Evolutionary conservation across 2,113 vertebrate genomes (phyloP).

Genomic region (Panurus biarmicus): DNA sequence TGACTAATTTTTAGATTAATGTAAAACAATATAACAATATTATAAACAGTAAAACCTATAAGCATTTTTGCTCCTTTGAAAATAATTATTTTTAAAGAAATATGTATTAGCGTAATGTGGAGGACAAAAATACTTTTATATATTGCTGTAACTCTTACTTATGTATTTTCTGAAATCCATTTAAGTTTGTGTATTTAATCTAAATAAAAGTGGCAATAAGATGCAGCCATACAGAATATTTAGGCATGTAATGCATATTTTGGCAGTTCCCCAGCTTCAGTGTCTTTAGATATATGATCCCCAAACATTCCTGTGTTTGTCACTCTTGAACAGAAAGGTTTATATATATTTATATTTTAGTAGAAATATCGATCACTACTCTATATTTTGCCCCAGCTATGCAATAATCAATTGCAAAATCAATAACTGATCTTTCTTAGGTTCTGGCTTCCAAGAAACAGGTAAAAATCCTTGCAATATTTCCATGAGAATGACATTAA

Average conservation of each 20-base stretch:
- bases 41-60: neutral
- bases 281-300: fast-evolving
- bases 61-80: neutral
- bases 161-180: neutral
- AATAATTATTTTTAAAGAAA: neutral
- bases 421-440: neutral
- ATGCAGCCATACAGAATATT: neutral
- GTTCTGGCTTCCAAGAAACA: neutral
- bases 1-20: neutral
- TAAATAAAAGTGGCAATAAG: neutral
- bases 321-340: neutral
- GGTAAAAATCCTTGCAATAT: neutral
- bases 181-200: neutral
- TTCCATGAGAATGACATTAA: neutral
- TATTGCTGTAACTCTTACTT: neutral
- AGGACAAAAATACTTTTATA: neutral
- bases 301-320: neutral
- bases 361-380: neutral
- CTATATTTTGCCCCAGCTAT: neutral
- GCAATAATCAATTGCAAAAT: neutral
- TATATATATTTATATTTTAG: neutral
- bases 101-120: neutral
- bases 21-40: neutral
- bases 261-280: neutral
- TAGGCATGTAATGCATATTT: neutral